phyloP scores from a whole-genome alignment of 2,797 vertebrate species.

The Gymnothorax javanicus region DNA sequence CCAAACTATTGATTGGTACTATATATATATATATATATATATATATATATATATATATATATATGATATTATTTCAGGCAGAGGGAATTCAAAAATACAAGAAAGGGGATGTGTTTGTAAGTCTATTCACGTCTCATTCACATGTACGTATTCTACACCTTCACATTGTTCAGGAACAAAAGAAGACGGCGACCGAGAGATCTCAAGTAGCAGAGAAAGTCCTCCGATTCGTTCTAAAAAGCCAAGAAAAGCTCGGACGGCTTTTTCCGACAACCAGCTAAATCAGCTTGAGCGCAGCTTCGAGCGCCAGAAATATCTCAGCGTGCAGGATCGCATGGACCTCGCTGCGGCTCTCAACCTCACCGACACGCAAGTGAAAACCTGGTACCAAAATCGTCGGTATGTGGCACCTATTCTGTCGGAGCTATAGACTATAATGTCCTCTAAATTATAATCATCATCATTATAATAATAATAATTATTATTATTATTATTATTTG shows the following conservation, averaged over 20 bases:
- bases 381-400: slow-evolving; percentile 93
- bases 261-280: slow-evolving; percentile 95
- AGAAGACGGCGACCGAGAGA: slow-evolving; percentile 92
- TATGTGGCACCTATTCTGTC: slow-evolving; percentile 43
- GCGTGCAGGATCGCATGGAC: slow-evolving; percentile 97
- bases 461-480: background rate
- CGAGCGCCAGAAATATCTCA: slow-evolving; percentile 96
- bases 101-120: background rate
- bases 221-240: slow-evolving; percentile 91
- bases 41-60: no score
- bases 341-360: slow-evolving; percentile 93
- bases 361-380: slow-evolving; percentile 93
- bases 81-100: background rate
- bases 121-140: background rate
- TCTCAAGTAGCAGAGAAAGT: slow-evolving; percentile 94
- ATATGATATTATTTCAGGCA: background rate
- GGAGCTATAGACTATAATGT: background rate
- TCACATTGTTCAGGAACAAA: slow-evolving; percentile 77
- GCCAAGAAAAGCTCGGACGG: slow-evolving; percentile 91
- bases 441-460: background rate
- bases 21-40: no score
- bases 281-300: slow-evolving; percentile 96
- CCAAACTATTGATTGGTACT: no score
- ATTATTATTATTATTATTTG: slow-evolving; percentile 32
- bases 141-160: background rate